Evolutionary conservation across 2,888 invertebrate species (phyloP).

Genomic region (Ptilodon capucinus): DNA sequence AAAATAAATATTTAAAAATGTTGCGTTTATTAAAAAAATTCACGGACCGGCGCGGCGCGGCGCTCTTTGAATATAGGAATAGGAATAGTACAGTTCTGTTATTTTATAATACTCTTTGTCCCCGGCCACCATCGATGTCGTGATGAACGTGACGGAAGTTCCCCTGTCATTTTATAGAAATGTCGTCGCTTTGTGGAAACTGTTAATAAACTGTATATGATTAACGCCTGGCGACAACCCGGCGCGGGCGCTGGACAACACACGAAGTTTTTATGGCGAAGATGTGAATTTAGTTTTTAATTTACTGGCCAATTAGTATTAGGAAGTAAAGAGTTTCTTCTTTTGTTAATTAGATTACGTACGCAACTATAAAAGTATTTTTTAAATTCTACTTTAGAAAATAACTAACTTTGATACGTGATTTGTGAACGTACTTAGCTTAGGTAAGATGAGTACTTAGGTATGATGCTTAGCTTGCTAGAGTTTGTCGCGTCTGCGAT

Average conservation of each 20-base stretch:
- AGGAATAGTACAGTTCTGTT: neutral
- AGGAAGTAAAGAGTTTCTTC: neutral
- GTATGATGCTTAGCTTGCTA: too few species aligned
- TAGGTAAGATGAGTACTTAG: too few species aligned
- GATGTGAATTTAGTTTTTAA: neutral
- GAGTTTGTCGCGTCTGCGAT: too few species aligned
- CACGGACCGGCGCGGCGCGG: too few species aligned
- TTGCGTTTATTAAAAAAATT: too few species aligned
- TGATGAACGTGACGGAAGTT: constrained; percentile 63
- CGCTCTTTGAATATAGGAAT: neutral
- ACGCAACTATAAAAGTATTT: too few species aligned
- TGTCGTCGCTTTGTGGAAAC: constrained; percentile 51
- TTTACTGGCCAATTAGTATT: neutral
- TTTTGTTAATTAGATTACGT: too few species aligned
- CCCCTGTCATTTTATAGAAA: constrained; percentile 52
- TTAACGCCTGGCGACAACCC: constrained; percentile 1
- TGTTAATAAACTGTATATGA: constrained; percentile 39
- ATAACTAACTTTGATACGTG: too few species aligned
- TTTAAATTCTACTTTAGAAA: too few species aligned
- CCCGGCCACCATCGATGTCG: constrained; percentile 57
- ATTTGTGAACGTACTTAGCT: too few species aligned
- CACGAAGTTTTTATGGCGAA: neutral
- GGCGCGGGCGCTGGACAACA: neutral
- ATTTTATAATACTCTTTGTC: constrained; percentile 18
- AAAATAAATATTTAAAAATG: too few species aligned